These are phyloP conservation scores for Uria lomvia DNA, from an alignment of 2,113 vertebrate species.

Conservation along the genomic window DNA sequence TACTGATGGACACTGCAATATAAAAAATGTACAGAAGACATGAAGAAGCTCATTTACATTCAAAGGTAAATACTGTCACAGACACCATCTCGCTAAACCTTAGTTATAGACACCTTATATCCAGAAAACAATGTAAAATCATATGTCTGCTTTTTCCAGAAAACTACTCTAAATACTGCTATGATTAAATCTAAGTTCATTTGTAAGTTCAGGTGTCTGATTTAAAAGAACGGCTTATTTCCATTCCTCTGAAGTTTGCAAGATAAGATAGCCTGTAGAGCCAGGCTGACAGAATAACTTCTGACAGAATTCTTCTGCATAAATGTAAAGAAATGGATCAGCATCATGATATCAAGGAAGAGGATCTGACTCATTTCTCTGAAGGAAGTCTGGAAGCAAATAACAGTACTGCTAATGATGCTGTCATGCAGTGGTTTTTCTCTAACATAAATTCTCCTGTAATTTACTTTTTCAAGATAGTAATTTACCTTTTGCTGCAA, in stretches of 20 bases:
- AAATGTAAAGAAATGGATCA: background rate
- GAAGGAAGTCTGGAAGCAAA: background rate
- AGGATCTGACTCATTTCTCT: background rate
- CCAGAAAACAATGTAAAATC: background rate
- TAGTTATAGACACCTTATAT: background rate
- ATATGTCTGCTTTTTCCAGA: background rate
- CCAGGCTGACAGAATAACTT: background rate
- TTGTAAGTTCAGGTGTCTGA: background rate
- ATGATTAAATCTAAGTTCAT: background rate
- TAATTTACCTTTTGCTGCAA: background rate
- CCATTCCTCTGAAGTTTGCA: background rate
- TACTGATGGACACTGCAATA: background rate
- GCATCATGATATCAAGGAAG: background rate
- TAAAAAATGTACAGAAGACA: background rate
- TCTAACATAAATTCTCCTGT: background rate
- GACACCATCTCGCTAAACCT: background rate
- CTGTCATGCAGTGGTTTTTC: background rate
- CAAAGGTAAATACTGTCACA: background rate
- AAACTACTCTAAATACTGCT: background rate
- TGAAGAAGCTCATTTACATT: background rate
- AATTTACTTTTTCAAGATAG: conserved; percentile 4
- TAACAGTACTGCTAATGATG: background rate
- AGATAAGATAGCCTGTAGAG: background rate
- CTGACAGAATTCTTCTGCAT: background rate
- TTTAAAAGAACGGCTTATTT: background rate